Conservation (phyloP, 2,888 invertebrate genomes). For the Caenorhabditis panamensis region DNA sequence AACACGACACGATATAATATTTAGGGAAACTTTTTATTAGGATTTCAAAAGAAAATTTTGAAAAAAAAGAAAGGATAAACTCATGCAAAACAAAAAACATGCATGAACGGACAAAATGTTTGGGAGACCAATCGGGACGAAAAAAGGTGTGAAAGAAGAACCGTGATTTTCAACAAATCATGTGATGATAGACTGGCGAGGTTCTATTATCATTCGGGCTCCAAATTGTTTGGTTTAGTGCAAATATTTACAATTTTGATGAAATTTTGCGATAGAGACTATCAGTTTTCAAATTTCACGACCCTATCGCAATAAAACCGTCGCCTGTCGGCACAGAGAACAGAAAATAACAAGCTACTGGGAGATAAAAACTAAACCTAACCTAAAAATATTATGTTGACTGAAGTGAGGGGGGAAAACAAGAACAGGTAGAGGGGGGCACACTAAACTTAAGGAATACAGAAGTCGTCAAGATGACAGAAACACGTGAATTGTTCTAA, state of each 20-base stretch:
- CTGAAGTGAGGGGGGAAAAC: neutral
- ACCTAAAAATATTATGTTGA: conserved; percentile 26
- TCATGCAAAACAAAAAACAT: conserved; percentile 58
- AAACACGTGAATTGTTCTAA: conserved; percentile 34
- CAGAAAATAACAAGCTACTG: conserved; percentile 43
- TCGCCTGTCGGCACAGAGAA: conserved; percentile 43
- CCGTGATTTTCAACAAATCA: conserved; percentile 57
- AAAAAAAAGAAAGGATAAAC: conserved; percentile 21
- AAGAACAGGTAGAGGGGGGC: conserved; percentile 2
- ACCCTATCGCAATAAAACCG: conserved; percentile 50
- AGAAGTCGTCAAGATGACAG: conserved; percentile 20
- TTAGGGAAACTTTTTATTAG: conserved; percentile 43
- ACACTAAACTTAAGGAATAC: conserved; percentile 37
- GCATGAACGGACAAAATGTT: conserved; percentile 32
- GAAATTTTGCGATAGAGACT: conserved; percentile 29
- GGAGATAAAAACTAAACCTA: conserved; percentile 40
- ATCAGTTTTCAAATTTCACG: conserved; percentile 44
- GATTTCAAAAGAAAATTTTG: neutral
- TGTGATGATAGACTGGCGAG: conserved; percentile 28
- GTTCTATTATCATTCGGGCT: conserved; percentile 45
- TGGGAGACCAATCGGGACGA: conserved; percentile 57
- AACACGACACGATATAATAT: conserved; percentile 12
- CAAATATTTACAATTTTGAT: conserved; percentile 53
- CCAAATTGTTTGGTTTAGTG: conserved; percentile 53
- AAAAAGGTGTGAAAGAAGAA: conserved; percentile 49